Base-by-base conservation (phyloP, 2,113 vertebrate species). In the Prinia subflava region DNA sequence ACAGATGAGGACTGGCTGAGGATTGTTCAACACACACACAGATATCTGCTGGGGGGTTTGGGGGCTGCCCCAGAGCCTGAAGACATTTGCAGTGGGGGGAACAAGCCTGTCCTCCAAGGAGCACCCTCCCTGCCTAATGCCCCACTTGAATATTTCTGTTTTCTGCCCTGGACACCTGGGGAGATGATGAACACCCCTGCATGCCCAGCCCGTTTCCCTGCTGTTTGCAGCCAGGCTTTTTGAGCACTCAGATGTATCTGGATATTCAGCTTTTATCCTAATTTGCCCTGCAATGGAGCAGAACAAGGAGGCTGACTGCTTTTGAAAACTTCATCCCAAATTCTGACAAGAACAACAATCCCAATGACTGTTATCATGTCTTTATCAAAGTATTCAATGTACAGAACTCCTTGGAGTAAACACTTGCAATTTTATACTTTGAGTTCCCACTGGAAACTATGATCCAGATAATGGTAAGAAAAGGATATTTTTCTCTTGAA, bases 41-140 rank as follows among this genome's bases (percentile, higher is more conserved):
- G 39, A 35, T 46, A 21, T 6, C 50, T 74, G 13, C 50, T 22
- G n/a, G 25, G 15, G 7, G 11, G 11, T 0, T 0, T 1, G 3
- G 31, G 20, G n/a, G 25, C 53, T 79, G 79, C 55, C 31, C 56
- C 49, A 30, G 74, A 80, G 23, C 33, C 27, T 50, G 44, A 12
- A 68, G 44, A 5, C 18, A 4, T 4, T 8, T 46, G 63, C 53
- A 64, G 63, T 3, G 44, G 19, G 9, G 33, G 3, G 0, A 47
- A 15, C 23, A 53, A 63, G 5, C 44, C 44, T 60, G 33, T 3
- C 53, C 76, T 55, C 68, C 76, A 47, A 55, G 35, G 83, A 30
- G 7, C 52, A 57, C 8, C 1, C 22, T 63, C 23, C 55, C 22
- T 10, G 24, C n/a, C 52, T 78, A 46, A 82, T 6, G 46, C 20